phyloP scores from a whole-genome alignment of 1,140 invertebrate genomes.

The Trissolcus basalis region DNA sequence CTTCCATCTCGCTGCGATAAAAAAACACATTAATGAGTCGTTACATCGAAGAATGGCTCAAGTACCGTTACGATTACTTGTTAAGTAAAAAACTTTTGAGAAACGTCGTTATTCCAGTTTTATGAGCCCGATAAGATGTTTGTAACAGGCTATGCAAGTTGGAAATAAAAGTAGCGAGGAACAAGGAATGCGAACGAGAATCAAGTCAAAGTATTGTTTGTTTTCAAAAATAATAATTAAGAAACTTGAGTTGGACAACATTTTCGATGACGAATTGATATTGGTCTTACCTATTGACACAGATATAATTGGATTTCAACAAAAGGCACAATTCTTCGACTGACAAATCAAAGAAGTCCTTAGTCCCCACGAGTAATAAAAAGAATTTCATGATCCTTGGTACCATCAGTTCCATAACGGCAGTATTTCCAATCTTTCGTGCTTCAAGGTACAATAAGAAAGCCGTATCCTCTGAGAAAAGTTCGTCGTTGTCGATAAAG shows the following conservation, averaged over 20 bases:
- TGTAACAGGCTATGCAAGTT: too few relatives aligned
- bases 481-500: constrained; percentile 81
- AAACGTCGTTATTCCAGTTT: neutral
- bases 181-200: too few relatives aligned
- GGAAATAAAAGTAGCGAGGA: too few relatives aligned
- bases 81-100: neutral
- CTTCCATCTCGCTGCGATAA: constrained; percentile 81
- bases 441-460: constrained; percentile 82
- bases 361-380: constrained; percentile 81
- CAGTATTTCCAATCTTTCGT: constrained; percentile 74
- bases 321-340: constrained; percentile 80
- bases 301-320: constrained; percentile 82
- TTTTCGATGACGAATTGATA: too few relatives aligned
- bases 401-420: constrained; percentile 83
- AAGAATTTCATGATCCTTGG: constrained; percentile 84
- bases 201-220: too few relatives aligned
- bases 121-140: too few relatives aligned
- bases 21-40: constrained; percentile 4
- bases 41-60: neutral
- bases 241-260: too few relatives aligned
- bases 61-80: neutral
- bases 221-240: too few relatives aligned
- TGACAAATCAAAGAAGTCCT: constrained; percentile 81
- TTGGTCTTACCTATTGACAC: constrained; percentile 80
- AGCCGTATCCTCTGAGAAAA: constrained; percentile 83